phyloP scores from a whole-genome alignment of 2,113 vertebrate species.

The Hemibagrus wyckioides region DNA sequence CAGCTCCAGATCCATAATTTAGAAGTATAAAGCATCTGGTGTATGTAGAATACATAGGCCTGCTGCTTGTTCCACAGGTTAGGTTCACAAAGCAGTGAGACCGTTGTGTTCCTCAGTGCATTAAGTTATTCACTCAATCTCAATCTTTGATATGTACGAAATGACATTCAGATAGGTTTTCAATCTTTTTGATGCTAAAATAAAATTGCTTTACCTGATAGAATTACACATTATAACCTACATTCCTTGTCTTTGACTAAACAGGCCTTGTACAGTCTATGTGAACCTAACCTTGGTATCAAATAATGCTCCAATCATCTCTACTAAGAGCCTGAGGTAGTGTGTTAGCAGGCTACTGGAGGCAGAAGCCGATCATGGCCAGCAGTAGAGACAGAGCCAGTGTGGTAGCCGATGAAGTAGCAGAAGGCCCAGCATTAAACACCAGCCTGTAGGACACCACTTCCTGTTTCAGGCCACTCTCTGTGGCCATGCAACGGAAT shows the following conservation, averaged over 20 bases:
- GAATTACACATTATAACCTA: slow-evolving; percentile 49
- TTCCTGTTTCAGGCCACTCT: slow-evolving; percentile 78
- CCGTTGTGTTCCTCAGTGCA: slow-evolving; percentile 23
- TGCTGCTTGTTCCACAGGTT: slow-evolving; percentile 64
- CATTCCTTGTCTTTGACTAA: slow-evolving; percentile 32
- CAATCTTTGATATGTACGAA: background rate
- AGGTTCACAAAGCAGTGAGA: slow-evolving; percentile 70
- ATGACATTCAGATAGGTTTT: slow-evolving; percentile 45
- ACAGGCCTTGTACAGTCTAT: slow-evolving; percentile 57
- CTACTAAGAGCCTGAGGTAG: slow-evolving; percentile 47
- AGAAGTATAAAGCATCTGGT: slow-evolving; percentile 53
- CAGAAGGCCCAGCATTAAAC: slow-evolving; percentile 63
- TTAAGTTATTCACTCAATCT: background rate
- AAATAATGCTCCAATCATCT: slow-evolving; percentile 54
- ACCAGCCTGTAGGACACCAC: slow-evolving; percentile 76
- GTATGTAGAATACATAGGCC: slow-evolving; percentile 46
- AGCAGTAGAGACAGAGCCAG: slow-evolving; percentile 69
- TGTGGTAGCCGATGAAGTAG: slow-evolving; percentile 65
- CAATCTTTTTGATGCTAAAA: slow-evolving; percentile 17
- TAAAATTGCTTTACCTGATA: slow-evolving; percentile 41
- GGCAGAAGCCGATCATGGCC: slow-evolving; percentile 68
- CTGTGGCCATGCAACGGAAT: slow-evolving; percentile 78
- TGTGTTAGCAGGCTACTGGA: slow-evolving; percentile 67
- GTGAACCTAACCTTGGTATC: slow-evolving; percentile 68
- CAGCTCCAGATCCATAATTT: slow-evolving; percentile 60